phyloP scores from a whole-genome alignment of 2,888 invertebrate genomes.

The Aricia artaxerxes region DNA sequence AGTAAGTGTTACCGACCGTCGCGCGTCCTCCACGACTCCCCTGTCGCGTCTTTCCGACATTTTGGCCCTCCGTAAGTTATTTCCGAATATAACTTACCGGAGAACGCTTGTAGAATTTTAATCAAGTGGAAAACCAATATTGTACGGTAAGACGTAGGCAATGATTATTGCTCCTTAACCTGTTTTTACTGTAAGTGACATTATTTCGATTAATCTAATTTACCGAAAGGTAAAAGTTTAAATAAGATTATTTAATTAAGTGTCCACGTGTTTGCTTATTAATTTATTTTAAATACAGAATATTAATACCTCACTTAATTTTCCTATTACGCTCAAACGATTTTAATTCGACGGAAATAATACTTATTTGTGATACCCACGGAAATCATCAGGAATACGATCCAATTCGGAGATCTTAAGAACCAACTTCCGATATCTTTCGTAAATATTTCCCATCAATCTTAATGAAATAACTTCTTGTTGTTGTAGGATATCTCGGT shows the following conservation, averaged over 20 bases:
- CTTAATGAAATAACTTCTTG: conserved; percentile 29
- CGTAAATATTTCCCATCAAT: conserved; percentile 18
- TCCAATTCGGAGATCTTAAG: background rate
- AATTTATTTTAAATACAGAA: too few species aligned
- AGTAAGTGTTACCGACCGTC: conserved; percentile 23
- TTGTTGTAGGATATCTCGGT: conserved; percentile 18
- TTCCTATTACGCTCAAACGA: background rate
- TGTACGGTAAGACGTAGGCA: background rate
- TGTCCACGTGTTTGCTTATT: background rate
- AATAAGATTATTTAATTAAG: background rate
- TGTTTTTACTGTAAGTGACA: background rate
- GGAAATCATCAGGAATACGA: background rate
- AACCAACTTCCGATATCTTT: conserved; percentile 22
- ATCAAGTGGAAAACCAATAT: conserved; percentile 7
- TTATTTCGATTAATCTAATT: background rate
- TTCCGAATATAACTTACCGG: conserved; percentile 29
- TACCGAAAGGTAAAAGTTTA: too few species aligned
- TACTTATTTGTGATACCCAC: background rate
- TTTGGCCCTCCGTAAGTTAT: conserved; percentile 28
- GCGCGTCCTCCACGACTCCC: conserved; percentile 20
- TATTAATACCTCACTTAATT: background rate
- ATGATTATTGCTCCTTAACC: background rate
- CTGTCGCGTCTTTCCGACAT: conserved; percentile 26
- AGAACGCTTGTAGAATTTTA: conserved; percentile 26
- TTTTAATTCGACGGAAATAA: background rate